Percentiles rank a stretch among this genome's conserved stretches.
These are phyloP conservation scores for Liopterus haemorrhoidalis DNA, from an alignment of 2,888 invertebrate genomes.

Conservation along the genomic window DNA sequence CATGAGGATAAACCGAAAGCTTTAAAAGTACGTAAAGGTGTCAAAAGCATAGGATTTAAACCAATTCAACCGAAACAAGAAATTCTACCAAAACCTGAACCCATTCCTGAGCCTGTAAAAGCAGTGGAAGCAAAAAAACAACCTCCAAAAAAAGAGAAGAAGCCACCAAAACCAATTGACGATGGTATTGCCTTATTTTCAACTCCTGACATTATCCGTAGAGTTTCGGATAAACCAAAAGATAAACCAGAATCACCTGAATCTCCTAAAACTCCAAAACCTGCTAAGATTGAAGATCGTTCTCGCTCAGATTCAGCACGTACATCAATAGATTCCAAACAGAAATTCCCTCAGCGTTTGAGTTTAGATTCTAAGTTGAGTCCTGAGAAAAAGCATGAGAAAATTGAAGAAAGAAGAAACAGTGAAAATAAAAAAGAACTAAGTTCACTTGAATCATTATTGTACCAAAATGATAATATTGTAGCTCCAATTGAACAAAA, in stretches of 20 bases:
- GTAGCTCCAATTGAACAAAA: slow-evolving; percentile 19
- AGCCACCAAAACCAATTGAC: slow-evolving; percentile 48
- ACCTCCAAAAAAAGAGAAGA: slow-evolving; percentile 45
- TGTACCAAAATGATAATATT: slow-evolving; percentile 23
- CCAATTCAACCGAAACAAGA: slow-evolving; percentile 16
- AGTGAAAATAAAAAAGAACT: slow-evolving; percentile 26
- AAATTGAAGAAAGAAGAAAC: slow-evolving; percentile 8
- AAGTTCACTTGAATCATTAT: slow-evolving; percentile 19
- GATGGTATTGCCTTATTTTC: slow-evolving; percentile 70
- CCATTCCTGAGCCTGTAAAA: slow-evolving; percentile 39
- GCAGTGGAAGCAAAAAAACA: slow-evolving; percentile 36
- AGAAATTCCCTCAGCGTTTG: slow-evolving; percentile 27
- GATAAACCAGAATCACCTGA: slow-evolving; percentile 33
- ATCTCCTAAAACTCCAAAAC: slow-evolving; percentile 31
- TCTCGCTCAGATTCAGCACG: slow-evolving; percentile 37
- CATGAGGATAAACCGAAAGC: slow-evolving; percentile 26
- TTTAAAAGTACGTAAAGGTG: slow-evolving; percentile 23
- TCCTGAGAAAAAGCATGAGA: slow-evolving; percentile 1
- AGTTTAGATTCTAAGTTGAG: slow-evolving; percentile 37
- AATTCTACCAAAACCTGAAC: slow-evolving; percentile 18
- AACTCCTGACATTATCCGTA: slow-evolving; percentile 69
- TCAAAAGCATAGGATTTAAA: slow-evolving; percentile 17
- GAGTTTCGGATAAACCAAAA: slow-evolving; percentile 48
- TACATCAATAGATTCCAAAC: slow-evolving; percentile 31
- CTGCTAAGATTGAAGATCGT: slow-evolving; percentile 42